These are phyloP conservation scores for Cylindroiulus punctatus DNA, from an alignment of 2,888 invertebrate species.

Conservation along the genomic window DNA sequence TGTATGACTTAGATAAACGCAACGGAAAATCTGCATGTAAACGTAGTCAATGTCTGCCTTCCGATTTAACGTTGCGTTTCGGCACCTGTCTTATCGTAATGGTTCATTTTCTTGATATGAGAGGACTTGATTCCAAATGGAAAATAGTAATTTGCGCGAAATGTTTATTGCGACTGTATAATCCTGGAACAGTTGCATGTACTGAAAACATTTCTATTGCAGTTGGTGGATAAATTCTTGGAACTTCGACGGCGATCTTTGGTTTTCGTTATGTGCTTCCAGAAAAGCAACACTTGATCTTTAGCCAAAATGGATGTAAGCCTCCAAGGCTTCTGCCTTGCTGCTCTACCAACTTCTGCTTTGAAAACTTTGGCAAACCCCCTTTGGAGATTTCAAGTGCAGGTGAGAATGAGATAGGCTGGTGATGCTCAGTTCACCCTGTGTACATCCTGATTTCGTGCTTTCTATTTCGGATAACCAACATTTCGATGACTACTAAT, in stretches of 20 bases:
- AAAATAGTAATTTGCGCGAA: no score
- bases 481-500: neutral
- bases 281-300: constrained; percentile 1
- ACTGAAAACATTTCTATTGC: neutral
- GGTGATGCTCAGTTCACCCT: neutral
- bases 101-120: no score
- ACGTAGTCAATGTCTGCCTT: no score
- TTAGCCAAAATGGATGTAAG: neutral
- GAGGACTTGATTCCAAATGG: no score
- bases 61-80: no score
- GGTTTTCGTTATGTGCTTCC: neutral
- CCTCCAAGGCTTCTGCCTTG: neutral
- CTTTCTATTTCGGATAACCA: neutral
- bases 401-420: constrained; percentile 39
- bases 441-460: neutral
- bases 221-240: neutral
- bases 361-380: constrained; percentile 1
- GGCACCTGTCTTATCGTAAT: no score
- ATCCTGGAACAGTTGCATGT: no score
- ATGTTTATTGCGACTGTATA: no score
- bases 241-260: neutral
- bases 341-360: neutral
- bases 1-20: no score
- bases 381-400: constrained; percentile 22
- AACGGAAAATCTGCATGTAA: no score